Conservation (phyloP, 2,888 invertebrate genomes). For the Drosophila eohydei region DNA sequence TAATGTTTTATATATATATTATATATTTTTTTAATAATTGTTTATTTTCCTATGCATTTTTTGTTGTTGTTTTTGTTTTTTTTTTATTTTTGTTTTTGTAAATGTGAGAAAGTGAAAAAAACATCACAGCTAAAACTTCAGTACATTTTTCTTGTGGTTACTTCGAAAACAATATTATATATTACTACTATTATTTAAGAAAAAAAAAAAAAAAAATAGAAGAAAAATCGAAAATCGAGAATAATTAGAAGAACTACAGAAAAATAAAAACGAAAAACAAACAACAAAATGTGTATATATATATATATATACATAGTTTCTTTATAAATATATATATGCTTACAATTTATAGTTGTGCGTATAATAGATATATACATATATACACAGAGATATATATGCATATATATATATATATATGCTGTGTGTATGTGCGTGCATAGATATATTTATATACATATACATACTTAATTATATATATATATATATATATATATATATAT, state of each 20-base stretch:
- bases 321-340: conserved; percentile 10
- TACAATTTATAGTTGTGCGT: conserved; percentile 9
- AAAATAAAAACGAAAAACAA: background rate
- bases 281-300: conserved; percentile 2
- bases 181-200: conserved; percentile 14
- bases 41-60: conserved; percentile 20
- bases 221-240: conserved; percentile 36
- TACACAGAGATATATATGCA: conserved; percentile 1
- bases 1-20: conserved; percentile 15
- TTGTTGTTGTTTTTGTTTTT: conserved; percentile 5
- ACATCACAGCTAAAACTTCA: conserved; percentile 85
- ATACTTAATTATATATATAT: background rate
- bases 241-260: conserved; percentile 11
- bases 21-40: background rate
- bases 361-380: conserved; percentile 21
- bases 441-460: conserved; percentile 10
- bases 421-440: background rate
- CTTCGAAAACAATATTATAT: conserved; percentile 48
- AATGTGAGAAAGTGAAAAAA: conserved; percentile 80
- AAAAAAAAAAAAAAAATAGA: conserved; percentile 19
- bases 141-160: conserved; percentile 81
- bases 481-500: conserved; percentile 24
- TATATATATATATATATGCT: background rate
- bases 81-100: conserved; percentile 32
- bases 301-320: conserved; percentile 14